These are phyloP conservation scores for Morone chrysops DNA, from an alignment of 2,113 vertebrate genomes.

Conservation along the genomic window DNA sequence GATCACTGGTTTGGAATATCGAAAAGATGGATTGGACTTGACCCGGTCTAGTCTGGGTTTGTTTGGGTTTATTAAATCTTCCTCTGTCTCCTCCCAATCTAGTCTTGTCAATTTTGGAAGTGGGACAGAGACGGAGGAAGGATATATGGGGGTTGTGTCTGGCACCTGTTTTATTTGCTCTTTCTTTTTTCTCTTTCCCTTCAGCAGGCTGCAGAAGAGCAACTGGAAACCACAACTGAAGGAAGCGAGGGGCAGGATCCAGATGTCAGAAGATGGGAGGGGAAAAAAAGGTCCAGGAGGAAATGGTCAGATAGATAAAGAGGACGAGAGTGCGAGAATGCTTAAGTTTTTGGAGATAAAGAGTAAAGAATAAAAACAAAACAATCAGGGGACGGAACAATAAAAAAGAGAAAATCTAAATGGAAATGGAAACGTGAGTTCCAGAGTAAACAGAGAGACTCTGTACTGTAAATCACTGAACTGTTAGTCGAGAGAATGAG, in stretches of 20 bases:
- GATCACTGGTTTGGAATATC: conserved; percentile 13
- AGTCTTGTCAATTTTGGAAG: conserved; percentile 30
- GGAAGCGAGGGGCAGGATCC: conserved; percentile 30
- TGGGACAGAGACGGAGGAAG: conserved; percentile 17
- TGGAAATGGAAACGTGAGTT: conserved; percentile 8
- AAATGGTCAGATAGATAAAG: conserved; percentile 37
- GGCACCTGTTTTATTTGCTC: conserved; percentile 53
- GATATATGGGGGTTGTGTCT: conserved; percentile 44
- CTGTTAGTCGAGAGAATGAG: conserved; percentile 33
- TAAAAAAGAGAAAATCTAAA: conserved; percentile 8
- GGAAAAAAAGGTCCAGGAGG: conserved; percentile 2
- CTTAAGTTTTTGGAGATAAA: conserved; percentile 28
- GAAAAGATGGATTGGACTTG: neutral
- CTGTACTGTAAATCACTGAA: conserved; percentile 42
- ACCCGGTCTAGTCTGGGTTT: conserved; percentile 3
- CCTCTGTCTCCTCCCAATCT: conserved; percentile 20
- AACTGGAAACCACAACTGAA: conserved; percentile 43
- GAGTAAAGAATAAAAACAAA: neutral
- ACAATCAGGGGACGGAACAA: conserved; percentile 16
- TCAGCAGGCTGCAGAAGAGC: conserved; percentile 19
- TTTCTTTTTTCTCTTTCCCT: conserved; percentile 3
- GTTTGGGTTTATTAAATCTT: conserved; percentile 16
- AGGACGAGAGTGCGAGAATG: conserved; percentile 13
- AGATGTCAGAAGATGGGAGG: conserved; percentile 36
- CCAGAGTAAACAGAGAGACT: conserved; percentile 56